Conservation (phyloP, 2,888 invertebrate species). For the Zygogramma bicolorata region DNA sequence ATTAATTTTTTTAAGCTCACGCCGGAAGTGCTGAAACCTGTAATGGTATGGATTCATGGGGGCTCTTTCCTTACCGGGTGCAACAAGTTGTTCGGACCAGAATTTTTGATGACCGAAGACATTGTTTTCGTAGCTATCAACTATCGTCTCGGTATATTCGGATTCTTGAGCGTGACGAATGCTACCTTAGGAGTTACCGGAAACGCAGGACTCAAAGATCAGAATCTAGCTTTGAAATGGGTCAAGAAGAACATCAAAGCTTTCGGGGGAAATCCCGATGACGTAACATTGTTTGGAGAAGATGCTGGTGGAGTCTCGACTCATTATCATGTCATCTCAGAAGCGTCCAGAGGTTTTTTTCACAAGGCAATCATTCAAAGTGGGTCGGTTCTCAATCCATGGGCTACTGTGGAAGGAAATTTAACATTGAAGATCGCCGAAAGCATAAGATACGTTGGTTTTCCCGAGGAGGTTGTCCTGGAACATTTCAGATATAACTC, state of each 20-base stretch:
- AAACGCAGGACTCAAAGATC: conserved; percentile 70
- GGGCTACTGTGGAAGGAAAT: conserved; percentile 34
- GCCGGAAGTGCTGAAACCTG: conserved; percentile 54
- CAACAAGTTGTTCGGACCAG: conserved; percentile 64
- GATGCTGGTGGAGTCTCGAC: conserved; percentile 40
- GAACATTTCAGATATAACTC: conserved; percentile 43
- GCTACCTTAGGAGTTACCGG: conserved; percentile 67
- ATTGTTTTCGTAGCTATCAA: conserved; percentile 67
- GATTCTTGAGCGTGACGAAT: conserved; percentile 68
- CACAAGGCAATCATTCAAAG: conserved; percentile 55
- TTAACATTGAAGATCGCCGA: conserved; percentile 38
- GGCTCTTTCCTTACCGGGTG: conserved; percentile 61
- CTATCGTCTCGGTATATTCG: conserved; percentile 68
- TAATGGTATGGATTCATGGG: conserved; percentile 66
- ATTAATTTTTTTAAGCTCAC: not conserved
- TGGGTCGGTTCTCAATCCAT: conserved; percentile 50
- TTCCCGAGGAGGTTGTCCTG: conserved; percentile 48
- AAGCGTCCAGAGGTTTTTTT: conserved; percentile 46
- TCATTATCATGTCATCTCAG: conserved; percentile 39
- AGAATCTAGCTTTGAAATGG: conserved; percentile 69
- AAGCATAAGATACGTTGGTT: conserved; percentile 45
- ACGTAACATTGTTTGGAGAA: conserved; percentile 61
- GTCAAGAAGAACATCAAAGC: conserved; percentile 66
- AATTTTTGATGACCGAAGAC: conserved; percentile 67
- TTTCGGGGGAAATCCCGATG: conserved; percentile 54